A percentile compares a stretch with the other conserved stretches of the same genome.
Evolutionary conservation across 2,888 invertebrate species (phyloP).

Genomic region (Ametastegia equiseti): DNA sequence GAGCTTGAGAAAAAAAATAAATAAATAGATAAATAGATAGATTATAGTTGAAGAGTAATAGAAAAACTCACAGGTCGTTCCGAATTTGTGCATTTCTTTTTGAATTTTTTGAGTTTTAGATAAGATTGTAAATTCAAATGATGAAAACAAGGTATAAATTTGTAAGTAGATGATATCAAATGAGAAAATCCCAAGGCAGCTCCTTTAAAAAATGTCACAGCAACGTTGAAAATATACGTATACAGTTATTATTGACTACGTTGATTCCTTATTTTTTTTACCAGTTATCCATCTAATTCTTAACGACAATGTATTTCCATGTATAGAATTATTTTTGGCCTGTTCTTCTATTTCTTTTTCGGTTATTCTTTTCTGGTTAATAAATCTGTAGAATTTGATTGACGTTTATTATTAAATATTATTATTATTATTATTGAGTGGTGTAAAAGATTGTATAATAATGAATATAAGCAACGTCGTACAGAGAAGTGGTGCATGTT

Average conservation of each 20-base stretch:
- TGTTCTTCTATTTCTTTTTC: background rate
- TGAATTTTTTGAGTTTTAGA: background rate
- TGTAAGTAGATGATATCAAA: background rate
- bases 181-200: background rate
- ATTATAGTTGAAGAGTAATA: constrained; percentile 10
- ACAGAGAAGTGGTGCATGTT: constrained; percentile 27
- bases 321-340: constrained; percentile 1
- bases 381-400: constrained; percentile 22
- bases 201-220: background rate
- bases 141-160: constrained; percentile 1
- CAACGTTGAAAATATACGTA: background rate
- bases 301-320: constrained; percentile 25
- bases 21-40: constrained; percentile 18
- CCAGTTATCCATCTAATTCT: constrained; percentile 16
- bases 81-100: constrained; percentile 4
- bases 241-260: constrained; percentile 3
- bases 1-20: too few species aligned
- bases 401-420: constrained; percentile 31
- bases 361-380: background rate
- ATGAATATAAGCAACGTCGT: constrained; percentile 35
- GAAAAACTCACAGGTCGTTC: constrained; percentile 8
- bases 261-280: constrained; percentile 16
- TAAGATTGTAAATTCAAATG: background rate
- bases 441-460: constrained; percentile 43
- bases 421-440: constrained; percentile 10